Percentiles rank a stretch among this genome's conserved stretches.
Conservation (phyloP, 2,113 vertebrate genomes). For the Coreoperca whiteheadi region DNA sequence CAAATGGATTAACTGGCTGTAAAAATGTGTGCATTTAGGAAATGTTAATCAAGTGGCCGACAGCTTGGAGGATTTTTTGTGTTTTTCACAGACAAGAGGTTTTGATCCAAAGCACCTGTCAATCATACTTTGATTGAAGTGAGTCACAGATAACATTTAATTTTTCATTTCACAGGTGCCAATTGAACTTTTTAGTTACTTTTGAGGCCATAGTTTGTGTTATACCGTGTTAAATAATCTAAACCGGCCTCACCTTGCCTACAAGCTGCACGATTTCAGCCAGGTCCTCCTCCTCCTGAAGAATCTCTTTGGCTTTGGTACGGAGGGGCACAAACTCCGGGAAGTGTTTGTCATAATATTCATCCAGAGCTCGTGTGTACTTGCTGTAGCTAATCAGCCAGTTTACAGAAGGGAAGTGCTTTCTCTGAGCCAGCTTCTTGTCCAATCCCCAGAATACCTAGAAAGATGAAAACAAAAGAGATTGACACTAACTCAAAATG, state of each 20-base stretch:
- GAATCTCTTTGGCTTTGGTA: conserved; percentile 97
- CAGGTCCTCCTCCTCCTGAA: conserved; percentile 97
- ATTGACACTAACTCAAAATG: not conserved
- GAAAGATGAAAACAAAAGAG: not conserved
- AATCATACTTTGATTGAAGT: too few species aligned
- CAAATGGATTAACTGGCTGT: not conserved
- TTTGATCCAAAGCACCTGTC: not conserved
- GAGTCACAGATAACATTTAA: not conserved
- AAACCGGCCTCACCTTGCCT: conserved; percentile 88
- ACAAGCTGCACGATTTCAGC: conserved; percentile 99
- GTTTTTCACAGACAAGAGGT: not conserved
- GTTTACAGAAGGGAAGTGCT: conserved; percentile 98
- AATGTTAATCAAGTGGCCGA: not conserved
- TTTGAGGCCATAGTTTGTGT: not conserved
- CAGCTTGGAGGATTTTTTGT: not conserved
- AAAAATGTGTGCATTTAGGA: not conserved
- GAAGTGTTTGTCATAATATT: conserved; percentile 97
- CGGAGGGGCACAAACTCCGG: conserved; percentile 95
- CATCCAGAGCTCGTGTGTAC: conserved; percentile 94
- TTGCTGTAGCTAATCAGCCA: conserved; percentile 99
- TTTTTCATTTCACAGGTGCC: not conserved
- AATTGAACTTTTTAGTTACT: not conserved
- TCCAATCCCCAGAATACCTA: conserved; percentile 99
- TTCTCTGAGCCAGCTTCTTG: conserved; percentile 98
- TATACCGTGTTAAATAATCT: not conserved